These are phyloP conservation scores for Villa cingulata DNA, from an alignment of 2,888 invertebrate genomes.

Conservation along the genomic window DNA sequence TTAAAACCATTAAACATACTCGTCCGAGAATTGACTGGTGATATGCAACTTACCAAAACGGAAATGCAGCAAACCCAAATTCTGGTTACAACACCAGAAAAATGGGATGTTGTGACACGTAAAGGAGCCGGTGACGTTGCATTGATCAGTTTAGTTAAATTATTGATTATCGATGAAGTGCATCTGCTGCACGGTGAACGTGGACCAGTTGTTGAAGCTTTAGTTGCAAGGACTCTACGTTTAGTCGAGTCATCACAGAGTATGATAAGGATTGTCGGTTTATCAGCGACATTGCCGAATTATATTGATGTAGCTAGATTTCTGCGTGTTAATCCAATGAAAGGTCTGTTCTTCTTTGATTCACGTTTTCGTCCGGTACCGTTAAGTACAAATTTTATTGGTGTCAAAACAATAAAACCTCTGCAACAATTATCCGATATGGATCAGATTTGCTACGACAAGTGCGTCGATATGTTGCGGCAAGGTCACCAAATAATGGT, in stretches of 20 bases:
- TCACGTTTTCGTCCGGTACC: conserved; percentile 92
- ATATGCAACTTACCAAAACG: conserved; percentile 89
- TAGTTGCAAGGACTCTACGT: conserved; percentile 88
- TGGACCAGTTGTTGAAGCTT: conserved; percentile 93
- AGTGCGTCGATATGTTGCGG: conserved; percentile 71
- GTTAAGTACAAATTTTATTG: conserved; percentile 79
- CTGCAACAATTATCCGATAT: conserved; percentile 56
- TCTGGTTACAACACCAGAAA: conserved; percentile 97
- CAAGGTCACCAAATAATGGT: conserved; percentile 94
- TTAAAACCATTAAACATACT: conserved; percentile 61
- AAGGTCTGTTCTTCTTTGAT: conserved; percentile 89
- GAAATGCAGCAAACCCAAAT: conserved; percentile 95
- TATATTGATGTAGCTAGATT: conserved; percentile 94
- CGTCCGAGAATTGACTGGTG: conserved; percentile 91
- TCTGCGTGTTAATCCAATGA: conserved; percentile 80
- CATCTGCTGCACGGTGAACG: conserved; percentile 93
- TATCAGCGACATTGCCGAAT: conserved; percentile 95
- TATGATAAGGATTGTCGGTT: conserved; percentile 93
- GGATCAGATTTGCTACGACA: conserved; percentile 88
- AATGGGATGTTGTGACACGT: conserved; percentile 98
- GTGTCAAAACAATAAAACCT: conserved; percentile 55
- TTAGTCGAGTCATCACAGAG: conserved; percentile 82
- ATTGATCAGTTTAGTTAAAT: conserved; percentile 75
- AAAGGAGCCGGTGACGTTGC: conserved; percentile 86
- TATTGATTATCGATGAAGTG: conserved; percentile 94